A percentile compares a stretch with the other conserved stretches of the same genome.
Conservation (phyloP, 2,113 vertebrate genomes). For the Amphilophus citrinellus region DNA sequence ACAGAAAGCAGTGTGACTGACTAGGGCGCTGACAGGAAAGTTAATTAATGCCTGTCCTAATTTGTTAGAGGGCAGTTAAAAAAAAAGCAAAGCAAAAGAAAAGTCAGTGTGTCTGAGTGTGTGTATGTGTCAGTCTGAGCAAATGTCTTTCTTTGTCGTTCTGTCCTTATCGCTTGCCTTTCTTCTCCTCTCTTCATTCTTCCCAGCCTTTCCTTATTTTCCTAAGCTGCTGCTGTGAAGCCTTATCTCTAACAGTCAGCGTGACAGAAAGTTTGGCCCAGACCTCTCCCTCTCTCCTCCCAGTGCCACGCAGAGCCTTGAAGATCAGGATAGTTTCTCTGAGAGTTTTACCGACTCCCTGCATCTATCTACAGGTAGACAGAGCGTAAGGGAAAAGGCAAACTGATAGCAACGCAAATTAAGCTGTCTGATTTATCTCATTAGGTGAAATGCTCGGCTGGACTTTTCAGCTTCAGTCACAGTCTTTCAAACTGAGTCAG, state of each 20-base stretch:
- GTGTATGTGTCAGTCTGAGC: background rate
- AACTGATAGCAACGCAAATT: conserved; percentile 53
- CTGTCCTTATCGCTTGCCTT: conserved; percentile 11
- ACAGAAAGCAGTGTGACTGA: conserved; percentile 33
- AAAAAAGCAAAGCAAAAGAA: background rate
- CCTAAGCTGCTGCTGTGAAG: conserved; percentile 54
- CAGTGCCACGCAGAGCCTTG: conserved; percentile 37
- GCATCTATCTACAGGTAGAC: conserved; percentile 41
- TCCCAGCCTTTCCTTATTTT: conserved; percentile 18
- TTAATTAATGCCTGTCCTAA: conserved; percentile 44
- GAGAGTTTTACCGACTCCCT: conserved; percentile 20
- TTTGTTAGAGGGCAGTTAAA: conserved; percentile 34
- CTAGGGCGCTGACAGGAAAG: conserved; percentile 40
- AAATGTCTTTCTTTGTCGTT: background rate
- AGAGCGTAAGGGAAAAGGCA: conserved; percentile 43
- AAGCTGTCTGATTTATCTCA: conserved; percentile 31
- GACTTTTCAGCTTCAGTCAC: conserved; percentile 25
- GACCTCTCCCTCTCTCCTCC: conserved; percentile 23
- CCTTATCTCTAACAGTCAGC: conserved; percentile 64
- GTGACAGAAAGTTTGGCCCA: conserved; percentile 31
- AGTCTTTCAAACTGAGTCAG: background rate
- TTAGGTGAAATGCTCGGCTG: conserved; percentile 5
- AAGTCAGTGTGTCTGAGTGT: background rate
- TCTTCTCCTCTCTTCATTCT: background rate
- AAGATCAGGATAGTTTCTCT: conserved; percentile 52